Base-by-base conservation (phyloP, 2,888 invertebrate species). In the Oxytorus armatus region DNA sequence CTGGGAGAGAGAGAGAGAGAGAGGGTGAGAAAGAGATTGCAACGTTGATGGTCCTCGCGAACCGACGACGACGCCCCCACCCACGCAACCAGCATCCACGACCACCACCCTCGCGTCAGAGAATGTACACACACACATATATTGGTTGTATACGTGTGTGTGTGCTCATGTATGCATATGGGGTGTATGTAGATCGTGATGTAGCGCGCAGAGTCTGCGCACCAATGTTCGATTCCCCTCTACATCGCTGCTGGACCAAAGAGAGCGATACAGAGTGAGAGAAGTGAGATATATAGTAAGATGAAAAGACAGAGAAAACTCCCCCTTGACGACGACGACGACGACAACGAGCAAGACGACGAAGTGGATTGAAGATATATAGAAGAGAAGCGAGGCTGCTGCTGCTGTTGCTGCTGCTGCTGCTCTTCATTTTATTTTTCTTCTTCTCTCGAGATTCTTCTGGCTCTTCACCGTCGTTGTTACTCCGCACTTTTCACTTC, bases 141-240 rank as follows among this genome's bases (percentile, higher is more conserved):
- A 66, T 49, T 10, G 18, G 29, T 66, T 8, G n/a, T 29, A 39
- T 57, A 42, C 18, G 33, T 25, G 74, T 68, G 42, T 61, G 47
- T 61, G 29, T 53, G 53, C 21, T 33, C 11, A 25, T 53, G 42
- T 10, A 23, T 25, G 44, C 25, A 59, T 66, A 25, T 47, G 8
- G 29, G 7, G 36, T 53, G 33, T 44, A 21, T 63, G 42, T 70
- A 63, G 29, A 25, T 55, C 47, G 36, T 3, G 21, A 11, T 39
- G 8, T 51, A 53, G 70, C 49, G 72, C 36, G 44, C 76, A 72
- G 79, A 80, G 79, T 83, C 82, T 87, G 91, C 91, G 91, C 88
- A 88, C 86, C 85, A 79, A 83, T 86, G 85, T 90, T 89, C 89
- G 87, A 90, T 91, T 86, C 86, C 88, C 86, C 86, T 87, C 85